These are phyloP conservation scores for Passer domesticus DNA, from an alignment of 2,113 vertebrate genomes.

Conservation along the genomic window DNA sequence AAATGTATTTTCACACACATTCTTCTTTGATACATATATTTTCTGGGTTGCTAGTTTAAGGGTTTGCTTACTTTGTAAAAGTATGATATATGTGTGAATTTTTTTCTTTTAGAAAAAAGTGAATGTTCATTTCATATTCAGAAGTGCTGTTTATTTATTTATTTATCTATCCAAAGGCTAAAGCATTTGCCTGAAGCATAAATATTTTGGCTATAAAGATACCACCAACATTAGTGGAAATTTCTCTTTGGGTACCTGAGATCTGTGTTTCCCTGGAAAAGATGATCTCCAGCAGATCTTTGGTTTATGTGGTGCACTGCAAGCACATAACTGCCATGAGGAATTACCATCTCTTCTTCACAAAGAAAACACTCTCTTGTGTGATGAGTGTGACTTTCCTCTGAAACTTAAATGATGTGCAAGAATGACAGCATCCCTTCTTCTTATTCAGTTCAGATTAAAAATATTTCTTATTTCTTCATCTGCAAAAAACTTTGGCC, in stretches of 20 bases:
- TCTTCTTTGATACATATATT: neutral
- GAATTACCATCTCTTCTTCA: neutral
- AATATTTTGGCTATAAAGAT: neutral
- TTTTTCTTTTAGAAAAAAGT: neutral
- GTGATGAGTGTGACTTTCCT: neutral
- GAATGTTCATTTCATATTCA: neutral
- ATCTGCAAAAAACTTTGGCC: neutral
- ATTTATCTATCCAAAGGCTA: neutral
- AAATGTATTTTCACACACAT: neutral
- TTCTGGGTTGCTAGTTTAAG: neutral
- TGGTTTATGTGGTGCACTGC: neutral
- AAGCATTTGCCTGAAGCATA: neutral
- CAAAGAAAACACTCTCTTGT: neutral
- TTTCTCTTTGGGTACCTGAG: neutral
- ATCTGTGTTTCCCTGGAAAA: neutral
- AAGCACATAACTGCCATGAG: neutral
- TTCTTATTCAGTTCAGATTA: neutral
- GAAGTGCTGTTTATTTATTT: slow-evolving; percentile 16
- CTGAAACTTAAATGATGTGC: neutral
- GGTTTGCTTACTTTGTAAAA: neutral
- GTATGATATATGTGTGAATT: neutral
- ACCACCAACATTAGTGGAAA: neutral
- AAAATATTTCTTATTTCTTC: neutral
- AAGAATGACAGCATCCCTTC: neutral
- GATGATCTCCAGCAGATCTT: neutral